Percentiles rank a stretch among this genome's conserved stretches.
Evolutionary conservation across 2,888 invertebrate species (phyloP).

Genomic region (Lobophora halterata): DNA sequence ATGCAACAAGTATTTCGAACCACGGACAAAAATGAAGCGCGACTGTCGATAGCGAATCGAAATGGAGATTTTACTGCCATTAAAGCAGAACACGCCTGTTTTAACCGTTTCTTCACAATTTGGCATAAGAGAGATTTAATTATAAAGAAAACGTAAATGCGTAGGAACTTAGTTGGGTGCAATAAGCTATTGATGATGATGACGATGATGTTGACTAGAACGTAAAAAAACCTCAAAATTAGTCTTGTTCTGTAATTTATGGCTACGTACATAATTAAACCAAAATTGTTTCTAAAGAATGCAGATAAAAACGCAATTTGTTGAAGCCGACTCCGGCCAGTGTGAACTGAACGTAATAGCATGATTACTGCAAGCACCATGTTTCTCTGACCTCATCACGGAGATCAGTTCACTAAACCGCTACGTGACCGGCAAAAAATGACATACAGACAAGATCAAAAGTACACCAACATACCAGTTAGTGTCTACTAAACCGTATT

Average conservation of each 20-base stretch:
- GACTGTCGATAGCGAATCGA: conserved; percentile 27
- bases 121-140: too few species aligned
- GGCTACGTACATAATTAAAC: too few species aligned
- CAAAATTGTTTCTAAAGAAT: conserved; percentile 19
- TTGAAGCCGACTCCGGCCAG: conserved; percentile 14
- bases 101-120: conserved; percentile 11
- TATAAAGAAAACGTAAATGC: too few species aligned
- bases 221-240: too few species aligned
- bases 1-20: conserved; percentile 42
- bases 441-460: conserved; percentile 17
- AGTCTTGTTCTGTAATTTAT: too few species aligned
- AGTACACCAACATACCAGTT: conserved; percentile 2
- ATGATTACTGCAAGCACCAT: conserved; percentile 35
- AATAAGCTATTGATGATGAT: too few species aligned
- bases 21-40: conserved; percentile 34
- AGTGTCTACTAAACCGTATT: conserved; percentile 13
- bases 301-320: conserved; percentile 29
- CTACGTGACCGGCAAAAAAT: conserved; percentile 67
- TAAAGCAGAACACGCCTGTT: conserved; percentile 18
- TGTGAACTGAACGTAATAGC: conserved; percentile 38
- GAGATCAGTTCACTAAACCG: conserved; percentile 56
- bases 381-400: conserved; percentile 51
- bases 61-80: conserved; percentile 26
- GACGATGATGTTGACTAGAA: too few species aligned
- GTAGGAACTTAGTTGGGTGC: too few species aligned